Evolutionary conservation across 1,140 invertebrate genomes (phyloP).

Genomic region (Apis cerana): DNA sequence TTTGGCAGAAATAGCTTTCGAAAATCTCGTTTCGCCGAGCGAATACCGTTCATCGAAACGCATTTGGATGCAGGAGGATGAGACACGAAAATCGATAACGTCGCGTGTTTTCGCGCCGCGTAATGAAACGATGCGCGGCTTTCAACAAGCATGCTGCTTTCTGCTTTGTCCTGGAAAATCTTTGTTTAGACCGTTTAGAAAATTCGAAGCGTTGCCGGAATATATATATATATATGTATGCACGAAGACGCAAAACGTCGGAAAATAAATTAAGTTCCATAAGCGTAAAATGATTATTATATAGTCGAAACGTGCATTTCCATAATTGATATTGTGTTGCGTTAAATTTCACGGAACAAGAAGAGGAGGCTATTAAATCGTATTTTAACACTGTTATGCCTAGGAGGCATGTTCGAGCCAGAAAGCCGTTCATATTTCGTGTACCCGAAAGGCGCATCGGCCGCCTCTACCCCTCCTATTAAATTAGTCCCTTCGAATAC

Average conservation of each 20-base stretch:
- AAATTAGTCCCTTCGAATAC: conserved; percentile 5
- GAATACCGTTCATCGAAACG: neutral
- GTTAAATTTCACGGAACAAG: neutral
- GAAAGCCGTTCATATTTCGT: neutral
- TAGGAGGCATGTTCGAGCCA: conserved; percentile 14
- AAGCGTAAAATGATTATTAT: too few relatives aligned
- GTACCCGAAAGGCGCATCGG: conserved; percentile 7
- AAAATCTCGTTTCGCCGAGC: neutral
- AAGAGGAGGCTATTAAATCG: neutral
- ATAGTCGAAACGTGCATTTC: neutral
- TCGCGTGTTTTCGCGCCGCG: neutral
- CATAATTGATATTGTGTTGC: neutral
- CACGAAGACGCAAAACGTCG: too few relatives aligned
- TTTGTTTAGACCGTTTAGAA: neutral
- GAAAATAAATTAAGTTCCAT: too few relatives aligned
- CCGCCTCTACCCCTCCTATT: conserved; percentile 3
- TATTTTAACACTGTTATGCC: conserved; percentile 8
- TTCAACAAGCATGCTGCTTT: neutral
- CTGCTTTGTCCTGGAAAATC: neutral
- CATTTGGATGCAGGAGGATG: neutral
- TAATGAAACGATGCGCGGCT: neutral
- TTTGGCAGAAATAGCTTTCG: neutral
- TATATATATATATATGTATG: too few relatives aligned
- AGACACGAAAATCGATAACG: neutral
- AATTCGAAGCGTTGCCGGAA: too few relatives aligned